Evolutionary conservation across 2,113 vertebrate genomes (phyloP).

Genomic region (Pseudonaja textilis): DNA sequence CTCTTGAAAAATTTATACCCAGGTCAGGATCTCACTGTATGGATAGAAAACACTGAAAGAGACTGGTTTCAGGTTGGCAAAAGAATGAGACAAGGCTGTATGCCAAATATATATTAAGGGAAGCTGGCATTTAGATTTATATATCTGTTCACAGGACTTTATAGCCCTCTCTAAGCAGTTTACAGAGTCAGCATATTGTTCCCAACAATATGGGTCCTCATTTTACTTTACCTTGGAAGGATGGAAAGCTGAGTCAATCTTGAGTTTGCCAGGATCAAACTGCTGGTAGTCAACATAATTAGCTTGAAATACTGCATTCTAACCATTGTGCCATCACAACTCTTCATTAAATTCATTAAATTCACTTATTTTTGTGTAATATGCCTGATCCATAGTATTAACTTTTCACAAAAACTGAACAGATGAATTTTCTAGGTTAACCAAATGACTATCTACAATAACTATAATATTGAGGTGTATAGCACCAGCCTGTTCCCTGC

Average conservation of each 20-base stretch:
- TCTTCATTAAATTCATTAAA: background rate
- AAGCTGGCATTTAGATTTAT: background rate
- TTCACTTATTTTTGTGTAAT: background rate
- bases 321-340: background rate
- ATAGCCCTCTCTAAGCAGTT: background rate
- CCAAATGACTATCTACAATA: background rate
- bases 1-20: background rate
- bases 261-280: background rate
- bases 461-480: background rate
- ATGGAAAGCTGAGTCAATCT: background rate
- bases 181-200: background rate
- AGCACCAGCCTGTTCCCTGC: background rate
- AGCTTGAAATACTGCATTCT: background rate
- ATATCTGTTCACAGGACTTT: background rate
- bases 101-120: background rate
- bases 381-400: background rate
- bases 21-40: background rate
- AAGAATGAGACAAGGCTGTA: background rate
- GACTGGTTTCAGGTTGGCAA: background rate
- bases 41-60: background rate
- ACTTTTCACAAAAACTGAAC: background rate
- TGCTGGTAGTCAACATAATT: background rate
- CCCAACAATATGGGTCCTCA: background rate
- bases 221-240: background rate
- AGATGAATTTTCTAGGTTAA: background rate